Base-by-base conservation (phyloP, 2,797 vertebrate genomes). In the Propithecus perrieri region DNA sequence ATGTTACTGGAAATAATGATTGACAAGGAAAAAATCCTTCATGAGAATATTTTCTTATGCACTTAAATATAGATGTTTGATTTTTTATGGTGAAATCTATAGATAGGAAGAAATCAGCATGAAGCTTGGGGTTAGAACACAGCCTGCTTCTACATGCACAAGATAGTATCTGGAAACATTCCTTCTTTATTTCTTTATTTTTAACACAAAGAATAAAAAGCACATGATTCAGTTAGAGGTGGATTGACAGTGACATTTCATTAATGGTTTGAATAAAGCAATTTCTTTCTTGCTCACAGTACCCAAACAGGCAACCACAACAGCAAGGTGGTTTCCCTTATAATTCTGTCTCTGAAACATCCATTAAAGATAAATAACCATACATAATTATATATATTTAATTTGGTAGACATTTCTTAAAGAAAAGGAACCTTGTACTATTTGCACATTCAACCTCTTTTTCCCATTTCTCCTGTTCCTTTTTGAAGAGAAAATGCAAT, bases 201-300 rank as follows among this genome's bases (percentile, higher is more conserved):
- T 96, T 96, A 96, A 96, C 93, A 94, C 93, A 92, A 96, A 95
- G 93, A 90, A 96, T 97, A 89, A 0, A 20, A 97, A 84, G 87
- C 97, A 59, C 85, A 92, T 96, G 97, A 97, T n/a, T 0, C 93
- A 95, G 7, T 28, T 94, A 97, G 96, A 98, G 96, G 91, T 4
- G 96, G 98, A 98, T 98, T 96, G 85, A 97, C 98, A 97, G 98
- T 98, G 98, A 98, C 98, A 98, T 97, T 98, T 98, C 98, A 98
- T 98, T 98, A 98, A 93, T 93, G 24, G 98, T 98, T 98, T 81
- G 96, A 97, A 98, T 98, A 98, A 98, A 98, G 98, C 98, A 98
- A 98, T 98, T 96, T 95, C 92, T 96, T 96, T 97, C 96, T 78
- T 88, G 94, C 61, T 97, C 5, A 4, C 90, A 59, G 46, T 93